Percentiles rank a stretch among this genome's conserved stretches.
Evolutionary conservation across 2,113 vertebrate species (phyloP).

Genomic region (Chaetops frenatus): DNA sequence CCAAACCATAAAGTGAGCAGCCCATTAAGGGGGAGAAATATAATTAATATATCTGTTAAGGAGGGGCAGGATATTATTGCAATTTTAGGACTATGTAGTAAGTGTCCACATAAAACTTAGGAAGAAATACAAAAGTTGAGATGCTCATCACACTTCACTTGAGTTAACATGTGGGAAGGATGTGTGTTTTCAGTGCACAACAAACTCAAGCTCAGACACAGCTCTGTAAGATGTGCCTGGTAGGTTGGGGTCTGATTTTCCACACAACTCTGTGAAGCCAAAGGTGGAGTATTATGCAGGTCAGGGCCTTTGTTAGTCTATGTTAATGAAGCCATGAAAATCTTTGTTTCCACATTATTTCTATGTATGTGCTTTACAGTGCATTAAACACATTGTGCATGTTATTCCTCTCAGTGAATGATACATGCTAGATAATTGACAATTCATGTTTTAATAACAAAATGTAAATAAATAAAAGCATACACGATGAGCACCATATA

Average conservation of each 20-base stretch:
- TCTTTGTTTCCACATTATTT: neutral
- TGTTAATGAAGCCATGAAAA: neutral
- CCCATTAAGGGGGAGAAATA: slow-evolving; percentile 60
- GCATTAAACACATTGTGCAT: neutral
- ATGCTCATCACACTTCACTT: neutral
- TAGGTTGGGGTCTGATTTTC: neutral
- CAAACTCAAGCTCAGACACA: neutral
- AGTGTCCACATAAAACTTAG: neutral
- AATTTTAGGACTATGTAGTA: neutral
- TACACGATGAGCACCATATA: neutral
- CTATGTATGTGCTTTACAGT: neutral
- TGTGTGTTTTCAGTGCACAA: neutral
- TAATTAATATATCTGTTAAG: slow-evolving; percentile 70
- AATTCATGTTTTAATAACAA: neutral
- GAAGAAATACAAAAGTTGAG: neutral
- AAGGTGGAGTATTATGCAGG: neutral
- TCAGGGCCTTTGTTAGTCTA: neutral
- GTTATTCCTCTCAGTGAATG: neutral
- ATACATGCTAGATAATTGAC: neutral
- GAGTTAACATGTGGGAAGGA: neutral
- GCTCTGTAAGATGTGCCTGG: neutral
- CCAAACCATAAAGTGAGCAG: slow-evolving; percentile 62
- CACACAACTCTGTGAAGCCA: neutral
- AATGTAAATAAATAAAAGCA: neutral
- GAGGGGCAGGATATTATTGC: neutral